Evolutionary conservation across 92 coral and sea anemone species (phyloP).

Genomic region (Paragorgia papillata): DNA sequence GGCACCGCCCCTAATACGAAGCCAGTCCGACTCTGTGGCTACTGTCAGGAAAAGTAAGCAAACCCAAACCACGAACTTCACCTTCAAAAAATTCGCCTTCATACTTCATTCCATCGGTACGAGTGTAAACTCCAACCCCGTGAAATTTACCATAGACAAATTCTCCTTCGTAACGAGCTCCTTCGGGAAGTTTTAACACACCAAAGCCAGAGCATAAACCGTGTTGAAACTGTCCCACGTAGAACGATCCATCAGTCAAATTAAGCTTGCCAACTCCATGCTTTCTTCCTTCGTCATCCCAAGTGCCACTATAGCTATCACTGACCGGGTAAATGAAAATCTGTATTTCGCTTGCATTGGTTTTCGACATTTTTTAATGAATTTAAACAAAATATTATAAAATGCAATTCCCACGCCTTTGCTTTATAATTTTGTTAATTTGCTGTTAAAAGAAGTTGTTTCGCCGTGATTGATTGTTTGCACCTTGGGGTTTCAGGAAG

Average conservation of each 20-base stretch:
- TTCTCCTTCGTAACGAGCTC: constrained; percentile 81
- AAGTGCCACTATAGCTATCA: constrained; percentile 86
- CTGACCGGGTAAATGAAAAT: constrained; percentile 86
- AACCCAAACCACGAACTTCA: constrained; percentile 78
- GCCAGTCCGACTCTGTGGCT: too few relatives aligned
- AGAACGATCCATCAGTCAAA: constrained; percentile 72
- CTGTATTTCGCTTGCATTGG: constrained; percentile 62
- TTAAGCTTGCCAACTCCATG: constrained; percentile 83
- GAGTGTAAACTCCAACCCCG: constrained; percentile 81
- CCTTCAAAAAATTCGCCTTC: constrained; percentile 91
- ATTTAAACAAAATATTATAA: background rate
- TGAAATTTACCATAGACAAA: constrained; percentile 83
- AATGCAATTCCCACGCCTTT: background rate
- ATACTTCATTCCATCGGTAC: constrained; percentile 93
- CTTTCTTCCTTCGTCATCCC: constrained; percentile 91
- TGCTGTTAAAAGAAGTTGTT: too few relatives aligned
- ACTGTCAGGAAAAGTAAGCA: constrained; percentile 88
- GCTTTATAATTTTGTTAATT: background rate
- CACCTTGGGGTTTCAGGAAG: too few relatives aligned
- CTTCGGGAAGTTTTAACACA: constrained; percentile 79
- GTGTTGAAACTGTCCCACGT: constrained; percentile 80
- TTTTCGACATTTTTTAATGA: background rate
- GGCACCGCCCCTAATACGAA: too few relatives aligned
- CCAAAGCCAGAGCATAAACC: constrained; percentile 95
- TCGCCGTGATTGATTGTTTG: too few relatives aligned